Conservation (phyloP, 2,113 vertebrate species). For the Glareola pratincola region DNA sequence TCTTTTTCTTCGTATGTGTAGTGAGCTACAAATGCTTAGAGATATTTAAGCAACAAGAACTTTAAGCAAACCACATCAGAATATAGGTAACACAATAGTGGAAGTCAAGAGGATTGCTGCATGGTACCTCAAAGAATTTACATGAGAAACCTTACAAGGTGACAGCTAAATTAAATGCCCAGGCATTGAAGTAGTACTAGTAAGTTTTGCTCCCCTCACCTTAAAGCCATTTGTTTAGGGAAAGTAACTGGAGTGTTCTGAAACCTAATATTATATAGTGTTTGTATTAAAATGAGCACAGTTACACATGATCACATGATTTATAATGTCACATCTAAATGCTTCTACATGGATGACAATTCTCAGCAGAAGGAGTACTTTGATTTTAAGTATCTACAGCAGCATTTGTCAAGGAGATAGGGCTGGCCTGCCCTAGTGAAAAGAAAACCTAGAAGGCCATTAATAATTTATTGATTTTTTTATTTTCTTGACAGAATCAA, state of each 20-base stretch:
- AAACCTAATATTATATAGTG: neutral
- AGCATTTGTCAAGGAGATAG: neutral
- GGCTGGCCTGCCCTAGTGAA: neutral
- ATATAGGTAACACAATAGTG: neutral
- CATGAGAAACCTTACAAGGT: neutral
- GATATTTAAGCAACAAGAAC: neutral
- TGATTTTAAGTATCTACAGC: neutral
- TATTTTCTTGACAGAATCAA: neutral
- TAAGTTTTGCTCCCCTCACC: neutral
- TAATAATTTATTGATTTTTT: neutral
- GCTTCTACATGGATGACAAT: neutral
- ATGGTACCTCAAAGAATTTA: neutral
- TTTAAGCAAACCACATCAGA: neutral
- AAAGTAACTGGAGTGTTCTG: neutral
- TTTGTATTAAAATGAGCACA: neutral
- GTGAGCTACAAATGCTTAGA: neutral
- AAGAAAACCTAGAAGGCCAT: neutral
- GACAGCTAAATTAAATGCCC: neutral
- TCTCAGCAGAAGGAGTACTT: neutral
- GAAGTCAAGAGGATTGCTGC: neutral
- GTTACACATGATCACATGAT: neutral
- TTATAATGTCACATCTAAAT: neutral
- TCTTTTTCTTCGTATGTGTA: rapidly evolving
- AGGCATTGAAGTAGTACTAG: neutral
- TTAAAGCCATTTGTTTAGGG: neutral